Conservation (phyloP, 2,797 vertebrate species). For the Neosalanx taihuensis region DNA sequence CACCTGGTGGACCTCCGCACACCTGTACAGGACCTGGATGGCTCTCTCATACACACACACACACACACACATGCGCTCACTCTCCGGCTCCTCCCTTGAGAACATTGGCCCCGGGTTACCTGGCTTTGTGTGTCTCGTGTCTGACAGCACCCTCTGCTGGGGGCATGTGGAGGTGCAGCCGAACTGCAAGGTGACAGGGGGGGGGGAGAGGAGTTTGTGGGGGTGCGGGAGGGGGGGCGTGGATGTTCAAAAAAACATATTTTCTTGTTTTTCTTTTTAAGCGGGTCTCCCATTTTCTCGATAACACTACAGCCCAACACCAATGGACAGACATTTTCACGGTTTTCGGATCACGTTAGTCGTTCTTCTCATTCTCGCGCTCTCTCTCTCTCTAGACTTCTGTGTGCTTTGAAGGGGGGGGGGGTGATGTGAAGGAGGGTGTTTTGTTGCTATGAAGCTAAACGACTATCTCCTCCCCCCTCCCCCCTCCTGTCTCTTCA, state of each 20-base stretch:
- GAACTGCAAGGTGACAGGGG: constrained; percentile 38
- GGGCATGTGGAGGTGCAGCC: constrained; percentile 47
- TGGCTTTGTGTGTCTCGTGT: constrained; percentile 41
- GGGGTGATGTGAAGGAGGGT: not conserved
- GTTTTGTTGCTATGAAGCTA: not conserved
- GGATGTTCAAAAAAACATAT: constrained; percentile 7
- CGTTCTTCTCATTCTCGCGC: constrained; percentile 38
- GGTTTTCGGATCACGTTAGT: not conserved
- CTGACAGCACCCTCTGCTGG: constrained; percentile 47
- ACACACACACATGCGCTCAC: constrained; percentile 34
- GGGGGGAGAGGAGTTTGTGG: constrained; percentile 28
- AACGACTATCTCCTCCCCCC: constrained; percentile 16
- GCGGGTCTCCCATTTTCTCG: constrained; percentile 41
- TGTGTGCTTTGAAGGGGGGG: not conserved
- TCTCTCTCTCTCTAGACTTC: constrained; percentile 8
- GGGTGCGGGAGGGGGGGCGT: not conserved
- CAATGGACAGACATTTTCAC: constrained; percentile 35
- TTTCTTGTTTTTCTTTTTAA: constrained; percentile 1
- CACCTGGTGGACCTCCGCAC: constrained; percentile 47
- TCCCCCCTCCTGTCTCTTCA: constrained; percentile 30
- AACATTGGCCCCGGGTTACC: not conserved
- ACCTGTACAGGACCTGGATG: constrained; percentile 40
- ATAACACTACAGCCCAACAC: constrained; percentile 23
- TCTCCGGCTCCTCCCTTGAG: not conserved
- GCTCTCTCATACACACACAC: constrained; percentile 46